phyloP scores from a whole-genome alignment of 1,140 invertebrate species.

The Drosophila neocordata region DNA sequence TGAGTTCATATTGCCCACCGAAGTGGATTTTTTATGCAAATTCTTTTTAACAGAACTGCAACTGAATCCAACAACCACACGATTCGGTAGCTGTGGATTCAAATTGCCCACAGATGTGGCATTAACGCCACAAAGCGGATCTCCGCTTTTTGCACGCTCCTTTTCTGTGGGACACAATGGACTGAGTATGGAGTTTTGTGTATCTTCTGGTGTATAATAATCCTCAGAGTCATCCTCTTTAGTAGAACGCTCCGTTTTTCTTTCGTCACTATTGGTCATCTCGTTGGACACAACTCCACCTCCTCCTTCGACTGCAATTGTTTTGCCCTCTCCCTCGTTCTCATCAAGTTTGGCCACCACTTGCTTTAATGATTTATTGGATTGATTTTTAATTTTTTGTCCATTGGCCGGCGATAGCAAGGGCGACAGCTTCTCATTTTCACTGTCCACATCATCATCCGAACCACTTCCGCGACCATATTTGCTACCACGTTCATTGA shows the following conservation, averaged over 20 bases:
- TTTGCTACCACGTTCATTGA: conserved; percentile 65
- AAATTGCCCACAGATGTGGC: background rate
- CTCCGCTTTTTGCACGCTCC: conserved; percentile 57
- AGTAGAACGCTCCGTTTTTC: conserved; percentile 7
- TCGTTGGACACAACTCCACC: conserved; percentile 30
- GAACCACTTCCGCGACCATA: conserved; percentile 40
- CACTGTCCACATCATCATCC: conserved; percentile 89
- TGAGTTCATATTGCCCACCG: conserved; percentile 76
- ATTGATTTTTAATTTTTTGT: conserved; percentile 65
- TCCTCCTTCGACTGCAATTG: background rate
- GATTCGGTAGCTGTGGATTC: conserved; percentile 16
- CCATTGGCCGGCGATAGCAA: conserved; percentile 85
- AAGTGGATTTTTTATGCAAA: conserved; percentile 79
- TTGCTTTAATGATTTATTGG: conserved; percentile 60
- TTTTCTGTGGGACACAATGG: conserved; percentile 80
- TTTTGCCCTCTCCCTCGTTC: conserved; percentile 31
- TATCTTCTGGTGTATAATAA: conserved; percentile 89
- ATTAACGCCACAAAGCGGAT: conserved; percentile 42
- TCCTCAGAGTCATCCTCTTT: conserved; percentile 87
- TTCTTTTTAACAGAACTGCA: conserved; percentile 57
- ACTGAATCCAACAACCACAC: conserved; percentile 54
- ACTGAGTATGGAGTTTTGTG: conserved; percentile 85
- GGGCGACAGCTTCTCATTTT: conserved; percentile 91
- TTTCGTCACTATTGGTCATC: conserved; percentile 13
- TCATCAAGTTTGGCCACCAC: conserved; percentile 49